These are phyloP conservation scores for Anolis sagrei DNA, from an alignment of 2,113 vertebrate genomes.

Conservation along the genomic window DNA sequence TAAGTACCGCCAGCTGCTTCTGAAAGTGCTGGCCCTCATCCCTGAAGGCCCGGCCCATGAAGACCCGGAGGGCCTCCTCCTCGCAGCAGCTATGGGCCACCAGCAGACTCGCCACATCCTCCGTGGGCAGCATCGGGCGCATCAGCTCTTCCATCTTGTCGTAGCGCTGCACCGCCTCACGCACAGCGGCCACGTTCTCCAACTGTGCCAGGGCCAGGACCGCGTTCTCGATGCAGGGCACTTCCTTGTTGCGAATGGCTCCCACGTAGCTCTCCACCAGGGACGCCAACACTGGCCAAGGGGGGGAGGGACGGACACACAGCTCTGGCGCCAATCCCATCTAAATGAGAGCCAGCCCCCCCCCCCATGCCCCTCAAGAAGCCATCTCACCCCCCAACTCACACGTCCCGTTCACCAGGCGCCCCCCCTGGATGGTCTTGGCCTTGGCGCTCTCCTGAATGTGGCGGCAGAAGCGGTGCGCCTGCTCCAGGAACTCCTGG, in stretches of 20 bases:
- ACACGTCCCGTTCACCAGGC: slow-evolving; percentile 55
- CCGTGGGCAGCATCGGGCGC: slow-evolving; percentile 40
- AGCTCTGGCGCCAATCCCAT: too few species aligned
- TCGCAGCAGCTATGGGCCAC: slow-evolving; percentile 40
- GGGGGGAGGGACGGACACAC: too few species aligned
- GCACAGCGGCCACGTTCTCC: slow-evolving; percentile 63
- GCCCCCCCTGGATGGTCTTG: slow-evolving; percentile 52
- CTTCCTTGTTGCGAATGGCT: slow-evolving; percentile 52
- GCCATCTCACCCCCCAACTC: too few species aligned
- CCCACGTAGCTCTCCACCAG: slow-evolving; percentile 54
- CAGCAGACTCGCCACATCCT: slow-evolving; percentile 54
- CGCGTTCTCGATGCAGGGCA: slow-evolving; percentile 70
- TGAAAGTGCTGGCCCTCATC: slow-evolving; percentile 49
- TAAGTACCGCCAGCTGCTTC: slow-evolving; percentile 53
- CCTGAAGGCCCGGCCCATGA: slow-evolving; percentile 67
- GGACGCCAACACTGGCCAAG: slow-evolving; percentile 48
- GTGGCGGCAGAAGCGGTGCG: slow-evolving; percentile 44
- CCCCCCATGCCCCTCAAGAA: not conserved
- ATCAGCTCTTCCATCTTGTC: slow-evolving; percentile 10
- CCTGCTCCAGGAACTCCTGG: slow-evolving; percentile 39
- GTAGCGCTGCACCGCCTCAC: slow-evolving; percentile 56
- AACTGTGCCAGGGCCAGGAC: slow-evolving; percentile 59
- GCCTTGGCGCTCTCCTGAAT: slow-evolving; percentile 43
- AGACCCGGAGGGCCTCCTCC: slow-evolving; percentile 55
- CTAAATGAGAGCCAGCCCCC: too few species aligned